These are phyloP conservation scores for Drosophila parvula DNA, from an alignment of 1,140 invertebrate genomes.

Conservation along the genomic window DNA sequence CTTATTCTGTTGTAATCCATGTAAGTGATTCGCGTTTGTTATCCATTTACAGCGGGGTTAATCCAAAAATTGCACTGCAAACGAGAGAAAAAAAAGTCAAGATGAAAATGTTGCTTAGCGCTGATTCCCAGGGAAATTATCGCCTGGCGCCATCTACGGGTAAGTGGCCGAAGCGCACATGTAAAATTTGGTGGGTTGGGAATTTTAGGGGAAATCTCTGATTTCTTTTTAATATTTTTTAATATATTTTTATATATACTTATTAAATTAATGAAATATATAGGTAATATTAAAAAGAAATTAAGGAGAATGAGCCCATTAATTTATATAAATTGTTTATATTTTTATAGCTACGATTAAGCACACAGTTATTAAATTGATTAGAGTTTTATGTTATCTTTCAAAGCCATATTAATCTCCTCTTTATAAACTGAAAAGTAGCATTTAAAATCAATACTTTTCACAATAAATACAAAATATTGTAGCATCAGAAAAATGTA, in stretches of 20 bases:
- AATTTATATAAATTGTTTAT: background rate
- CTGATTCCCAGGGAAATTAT: constrained; percentile 8
- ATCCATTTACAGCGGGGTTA: constrained; percentile 44
- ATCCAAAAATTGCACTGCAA: constrained; percentile 54
- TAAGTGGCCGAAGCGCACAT: constrained; percentile 1
- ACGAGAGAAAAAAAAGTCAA: background rate
- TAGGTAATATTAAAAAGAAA: too few relatives aligned
- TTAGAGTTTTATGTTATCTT: too few relatives aligned
- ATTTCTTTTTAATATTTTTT: background rate
- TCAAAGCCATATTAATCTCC: too few relatives aligned
- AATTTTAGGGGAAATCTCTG: constrained; percentile 9
- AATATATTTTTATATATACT: too few relatives aligned
- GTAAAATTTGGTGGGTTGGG: constrained; percentile 10
- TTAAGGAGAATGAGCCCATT: too few relatives aligned
- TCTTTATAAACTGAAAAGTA: background rate
- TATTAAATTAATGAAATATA: background rate
- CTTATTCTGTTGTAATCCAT: constrained; percentile 59
- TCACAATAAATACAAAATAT: background rate
- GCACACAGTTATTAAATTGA: too few relatives aligned
- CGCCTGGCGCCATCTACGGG: constrained; percentile 3
- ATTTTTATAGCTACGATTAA: background rate
- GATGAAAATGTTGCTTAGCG: background rate
- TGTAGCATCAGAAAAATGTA: too few relatives aligned
- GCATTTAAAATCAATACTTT: background rate
- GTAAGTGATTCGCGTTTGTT: constrained; percentile 40